Conservation (phyloP, 2,888 invertebrate species). For the Druceiella hillmani region DNA sequence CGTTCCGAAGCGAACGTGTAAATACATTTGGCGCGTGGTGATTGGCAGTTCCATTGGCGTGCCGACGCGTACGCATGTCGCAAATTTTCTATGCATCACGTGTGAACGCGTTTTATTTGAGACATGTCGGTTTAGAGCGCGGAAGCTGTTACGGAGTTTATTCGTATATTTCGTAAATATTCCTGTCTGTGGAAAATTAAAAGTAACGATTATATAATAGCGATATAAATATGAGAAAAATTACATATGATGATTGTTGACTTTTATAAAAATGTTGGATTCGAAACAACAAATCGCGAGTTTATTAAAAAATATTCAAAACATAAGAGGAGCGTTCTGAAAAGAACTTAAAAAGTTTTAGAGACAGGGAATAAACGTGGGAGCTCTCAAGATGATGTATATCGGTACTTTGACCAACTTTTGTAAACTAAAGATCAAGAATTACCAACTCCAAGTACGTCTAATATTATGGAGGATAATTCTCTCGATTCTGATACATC, state of each 20-base stretch:
- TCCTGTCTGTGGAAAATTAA: constrained; percentile 16
- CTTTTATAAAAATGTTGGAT: constrained; percentile 4
- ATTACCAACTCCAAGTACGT: constrained; percentile 11
- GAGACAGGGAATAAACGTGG: constrained; percentile 11
- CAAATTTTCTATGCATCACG: too few species aligned
- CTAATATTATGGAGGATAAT: constrained; percentile 11
- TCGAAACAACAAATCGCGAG: constrained; percentile 5
- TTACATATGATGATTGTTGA: constrained; percentile 11
- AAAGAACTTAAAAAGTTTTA: constrained; percentile 16
- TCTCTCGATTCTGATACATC: constrained; percentile 10
- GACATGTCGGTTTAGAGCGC: constrained; percentile 1
- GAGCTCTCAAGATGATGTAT: constrained; percentile 11
- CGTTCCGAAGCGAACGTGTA: too few species aligned
- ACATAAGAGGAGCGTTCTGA: constrained; percentile 14
- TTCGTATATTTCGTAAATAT: constrained; percentile 10
- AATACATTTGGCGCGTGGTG: too few species aligned
- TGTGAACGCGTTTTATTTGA: too few species aligned
- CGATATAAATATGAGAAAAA: constrained; percentile 11
- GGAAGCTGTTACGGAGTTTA: constrained; percentile 9
- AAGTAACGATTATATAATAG: constrained; percentile 13
- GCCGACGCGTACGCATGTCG: too few species aligned
- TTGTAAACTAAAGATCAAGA: constrained; percentile 21
- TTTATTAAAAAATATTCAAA: constrained; percentile 15
- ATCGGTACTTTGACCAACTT: constrained; percentile 21
- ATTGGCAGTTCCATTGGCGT: too few species aligned